These are phyloP conservation scores for Ascidia mentula DNA, from an alignment of 23 tunicate species.

Conservation along the genomic window DNA sequence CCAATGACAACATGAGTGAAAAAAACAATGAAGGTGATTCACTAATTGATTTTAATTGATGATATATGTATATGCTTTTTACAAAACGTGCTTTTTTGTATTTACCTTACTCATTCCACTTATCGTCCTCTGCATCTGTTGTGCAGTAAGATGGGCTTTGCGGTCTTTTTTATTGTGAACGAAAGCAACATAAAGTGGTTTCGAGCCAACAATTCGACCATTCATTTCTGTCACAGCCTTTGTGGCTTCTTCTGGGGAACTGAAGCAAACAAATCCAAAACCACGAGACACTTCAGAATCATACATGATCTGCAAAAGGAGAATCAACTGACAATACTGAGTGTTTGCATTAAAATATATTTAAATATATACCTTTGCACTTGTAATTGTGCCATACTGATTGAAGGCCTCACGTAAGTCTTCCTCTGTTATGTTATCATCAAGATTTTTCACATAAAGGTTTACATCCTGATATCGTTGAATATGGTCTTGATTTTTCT, in stretches of 20 bases:
- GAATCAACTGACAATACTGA: too few relatives aligned
- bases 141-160: slow-evolving; percentile 96
- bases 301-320: slow-evolving; percentile 14
- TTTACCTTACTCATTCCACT: slow-evolving; percentile 60
- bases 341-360: not conserved
- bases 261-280: slow-evolving; percentile 98
- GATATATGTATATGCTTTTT: too few relatives aligned
- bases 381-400: slow-evolving; percentile 91
- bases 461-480: slow-evolving; percentile 94
- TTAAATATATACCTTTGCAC: slow-evolving; percentile 67
- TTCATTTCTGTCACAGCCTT: slow-evolving; percentile 99
- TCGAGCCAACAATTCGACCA: slow-evolving; percentile 94
- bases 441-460: slow-evolving; percentile 97
- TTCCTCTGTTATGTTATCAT: slow-evolving; percentile 93
- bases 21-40: too few relatives aligned
- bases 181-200: slow-evolving; percentile 95
- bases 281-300: slow-evolving; percentile 87
- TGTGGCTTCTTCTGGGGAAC: slow-evolving; percentile 99
- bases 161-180: slow-evolving; percentile 95
- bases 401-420: slow-evolving; percentile 81
- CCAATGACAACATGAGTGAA: too few relatives aligned
- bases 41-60: too few relatives aligned
- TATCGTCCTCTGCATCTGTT: slow-evolving; percentile 94
- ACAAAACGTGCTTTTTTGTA: slow-evolving; percentile 1
- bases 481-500: slow-evolving; percentile 87